Conservation (phyloP, 2,797 vertebrate genomes). For the Chiloscyllium punctatum region DNA sequence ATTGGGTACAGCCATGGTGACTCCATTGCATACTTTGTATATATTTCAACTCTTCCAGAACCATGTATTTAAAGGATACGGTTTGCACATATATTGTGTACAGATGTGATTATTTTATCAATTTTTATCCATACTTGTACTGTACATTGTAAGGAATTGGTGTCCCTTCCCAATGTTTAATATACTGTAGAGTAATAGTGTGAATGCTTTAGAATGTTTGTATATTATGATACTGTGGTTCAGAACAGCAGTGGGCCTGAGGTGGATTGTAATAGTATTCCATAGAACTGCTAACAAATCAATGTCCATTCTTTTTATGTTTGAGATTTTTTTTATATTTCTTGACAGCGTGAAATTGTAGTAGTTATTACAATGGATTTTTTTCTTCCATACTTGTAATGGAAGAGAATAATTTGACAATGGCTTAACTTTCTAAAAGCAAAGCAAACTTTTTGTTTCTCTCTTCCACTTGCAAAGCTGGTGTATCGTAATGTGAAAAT, state of each 20-base stretch:
- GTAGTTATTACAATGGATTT: slow-evolving; percentile 36
- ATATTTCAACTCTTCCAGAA: slow-evolving; percentile 69
- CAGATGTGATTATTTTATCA: slow-evolving; percentile 82
- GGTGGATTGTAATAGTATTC: slow-evolving; percentile 58
- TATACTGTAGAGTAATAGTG: slow-evolving; percentile 69
- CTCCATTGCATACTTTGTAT: slow-evolving; percentile 68
- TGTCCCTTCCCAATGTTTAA: slow-evolving; percentile 66
- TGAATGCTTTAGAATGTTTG: slow-evolving; percentile 64
- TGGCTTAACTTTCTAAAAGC: slow-evolving; percentile 49
- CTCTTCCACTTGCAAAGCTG: slow-evolving; percentile 74
- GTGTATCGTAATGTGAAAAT: slow-evolving; percentile 75
- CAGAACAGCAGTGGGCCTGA: slow-evolving; percentile 55
- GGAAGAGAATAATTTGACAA: slow-evolving; percentile 37
- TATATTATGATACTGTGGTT: slow-evolving; percentile 63
- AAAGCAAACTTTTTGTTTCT: slow-evolving; percentile 42
- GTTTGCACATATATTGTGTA: slow-evolving; percentile 90
- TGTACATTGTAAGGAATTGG: slow-evolving; percentile 74
- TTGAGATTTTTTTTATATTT: slow-evolving; percentile 61
- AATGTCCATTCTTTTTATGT: slow-evolving; percentile 57
- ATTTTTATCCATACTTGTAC: slow-evolving; percentile 85
- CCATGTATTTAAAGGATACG: slow-evolving; percentile 77
- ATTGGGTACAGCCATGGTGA: slow-evolving; percentile 35
- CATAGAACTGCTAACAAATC: slow-evolving; percentile 61
- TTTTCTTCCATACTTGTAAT: slow-evolving; percentile 33
- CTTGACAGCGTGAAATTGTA: slow-evolving; percentile 65